A percentile compares a stretch with the other conserved stretches of the same genome.
Evolutionary conservation across 2,888 invertebrate species (phyloP).

Genomic region (Ochropacha duplaris): DNA sequence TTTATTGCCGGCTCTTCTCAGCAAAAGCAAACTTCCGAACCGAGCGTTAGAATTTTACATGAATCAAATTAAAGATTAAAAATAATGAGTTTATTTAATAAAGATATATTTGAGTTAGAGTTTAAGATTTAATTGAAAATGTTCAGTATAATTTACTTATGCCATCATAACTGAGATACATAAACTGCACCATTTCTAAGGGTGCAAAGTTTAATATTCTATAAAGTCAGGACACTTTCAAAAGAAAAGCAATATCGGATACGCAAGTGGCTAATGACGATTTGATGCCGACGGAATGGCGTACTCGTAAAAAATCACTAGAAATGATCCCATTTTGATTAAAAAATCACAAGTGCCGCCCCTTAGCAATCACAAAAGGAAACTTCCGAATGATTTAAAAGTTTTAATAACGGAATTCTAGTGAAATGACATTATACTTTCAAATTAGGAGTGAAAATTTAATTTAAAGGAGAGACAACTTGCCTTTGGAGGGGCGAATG

Average conservation of each 20-base stretch:
- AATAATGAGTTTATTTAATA: too few relatives aligned
- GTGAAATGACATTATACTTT: slow-evolving; percentile 84
- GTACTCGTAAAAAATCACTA: slow-evolving; percentile 81
- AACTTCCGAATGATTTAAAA: slow-evolving; percentile 82
- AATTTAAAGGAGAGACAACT: slow-evolving; percentile 83
- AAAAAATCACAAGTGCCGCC: slow-evolving; percentile 79
- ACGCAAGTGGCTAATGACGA: slow-evolving; percentile 80
- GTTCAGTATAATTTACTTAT: not conserved
- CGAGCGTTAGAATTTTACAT: too few relatives aligned
- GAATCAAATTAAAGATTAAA: too few relatives aligned
- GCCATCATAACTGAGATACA: slow-evolving; percentile 11
- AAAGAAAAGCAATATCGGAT: slow-evolving; percentile 80
- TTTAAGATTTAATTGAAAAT: not conserved
- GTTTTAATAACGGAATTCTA: slow-evolving; percentile 83
- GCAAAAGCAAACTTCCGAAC: too few relatives aligned
- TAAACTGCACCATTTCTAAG: slow-evolving; percentile 49
- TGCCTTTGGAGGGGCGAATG: slow-evolving; percentile 75
- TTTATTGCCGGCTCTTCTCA: too few relatives aligned
- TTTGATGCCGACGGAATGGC: slow-evolving; percentile 76
- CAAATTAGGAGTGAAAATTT: slow-evolving; percentile 84
- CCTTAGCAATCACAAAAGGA: slow-evolving; percentile 62
- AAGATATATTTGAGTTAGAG: too few relatives aligned
- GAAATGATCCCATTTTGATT: slow-evolving; percentile 82
- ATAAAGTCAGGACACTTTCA: slow-evolving; percentile 70
- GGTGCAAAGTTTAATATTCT: slow-evolving; percentile 68